Evolutionary conservation across 2,113 vertebrate genomes (phyloP).

Genomic region (Leiothrix lutea): DNA sequence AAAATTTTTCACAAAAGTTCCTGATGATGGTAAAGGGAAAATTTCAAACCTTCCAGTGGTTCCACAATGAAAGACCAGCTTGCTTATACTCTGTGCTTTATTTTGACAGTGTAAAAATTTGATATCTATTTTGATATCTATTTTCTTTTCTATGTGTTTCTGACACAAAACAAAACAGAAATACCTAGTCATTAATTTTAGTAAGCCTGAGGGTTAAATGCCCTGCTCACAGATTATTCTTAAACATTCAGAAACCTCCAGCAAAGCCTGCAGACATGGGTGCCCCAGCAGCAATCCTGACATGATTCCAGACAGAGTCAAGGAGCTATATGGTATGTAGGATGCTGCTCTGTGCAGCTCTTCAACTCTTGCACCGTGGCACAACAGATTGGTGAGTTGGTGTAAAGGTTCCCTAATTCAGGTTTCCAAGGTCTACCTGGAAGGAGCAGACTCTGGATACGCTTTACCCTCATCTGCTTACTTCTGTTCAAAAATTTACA

Average conservation of each 20-base stretch:
- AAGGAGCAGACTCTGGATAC: not conserved
- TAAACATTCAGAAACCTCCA: not conserved
- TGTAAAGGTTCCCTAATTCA: not conserved
- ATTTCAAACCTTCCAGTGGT: not conserved
- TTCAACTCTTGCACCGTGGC: not conserved
- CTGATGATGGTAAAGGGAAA: not conserved
- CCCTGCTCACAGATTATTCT: not conserved
- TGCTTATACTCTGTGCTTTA: not conserved
- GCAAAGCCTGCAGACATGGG: not conserved
- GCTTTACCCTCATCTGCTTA: not conserved
- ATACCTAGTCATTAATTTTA: accelerated
- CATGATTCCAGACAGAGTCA: not conserved
- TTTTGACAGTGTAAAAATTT: not conserved
- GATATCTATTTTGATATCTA: not conserved
- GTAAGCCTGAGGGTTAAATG: not conserved
- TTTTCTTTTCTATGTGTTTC: accelerated
- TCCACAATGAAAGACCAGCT: not conserved
- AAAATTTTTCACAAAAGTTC: not conserved
- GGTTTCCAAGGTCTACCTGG: not conserved
- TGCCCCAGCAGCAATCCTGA: not conserved
- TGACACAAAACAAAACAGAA: not conserved
- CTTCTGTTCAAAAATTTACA: not conserved
- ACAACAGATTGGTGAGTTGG: not conserved
- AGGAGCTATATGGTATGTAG: no score
- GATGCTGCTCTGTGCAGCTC: not conserved